Base-by-base conservation (phyloP, 2,797 vertebrate species). In the Gymnocypris eckloni region DNA sequence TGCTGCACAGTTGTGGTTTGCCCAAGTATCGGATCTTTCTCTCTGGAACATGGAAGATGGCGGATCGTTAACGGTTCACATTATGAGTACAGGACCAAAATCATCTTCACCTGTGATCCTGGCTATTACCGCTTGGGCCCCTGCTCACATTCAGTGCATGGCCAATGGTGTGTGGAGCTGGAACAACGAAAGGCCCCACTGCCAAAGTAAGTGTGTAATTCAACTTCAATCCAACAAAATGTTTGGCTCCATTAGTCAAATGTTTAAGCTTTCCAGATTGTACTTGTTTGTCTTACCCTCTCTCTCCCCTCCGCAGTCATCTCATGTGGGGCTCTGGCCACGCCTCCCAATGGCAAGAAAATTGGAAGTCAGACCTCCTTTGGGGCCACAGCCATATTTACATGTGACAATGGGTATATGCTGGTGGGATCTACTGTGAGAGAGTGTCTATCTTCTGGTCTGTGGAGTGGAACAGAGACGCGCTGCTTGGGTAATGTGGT, bases 1-100 rank as follows among this genome's bases (percentile, higher is more conserved):
- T 25, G 56, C 43, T 86, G 6, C 37, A 10, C 87, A 99, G 98
- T 99, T 91, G 97, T 98, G 56, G 98, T 98, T 0, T 99, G 98
- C 90, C 97, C 98, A n/a, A 99, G 98, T 92, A 99, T 99, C 84
- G 97, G 98, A 70, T 99, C 98, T 6, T 99, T 99, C 91, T 97
- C 97, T 12, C 87, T 99, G 92, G 98, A 99, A 87, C 98, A 99
- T 10, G 98, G 98, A 86, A 96, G 98, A 84, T 99, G 98, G 98
- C 94, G 95, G 91, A 99, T 99, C 77, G 98, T 99, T 84, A 99
- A 99, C 80, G 98, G 98, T 39, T 99, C 98, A 3, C 98, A 99
- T 93, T 99, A 99, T 22, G 98, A 99, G 71, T 99, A 97, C 91
- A 96, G 97, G 92, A 99, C 98, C 43, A 98, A 98, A 90, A 98